Evolutionary conservation across 1,140 invertebrate genomes (phyloP).

Genomic region (Lucilia sericata): DNA sequence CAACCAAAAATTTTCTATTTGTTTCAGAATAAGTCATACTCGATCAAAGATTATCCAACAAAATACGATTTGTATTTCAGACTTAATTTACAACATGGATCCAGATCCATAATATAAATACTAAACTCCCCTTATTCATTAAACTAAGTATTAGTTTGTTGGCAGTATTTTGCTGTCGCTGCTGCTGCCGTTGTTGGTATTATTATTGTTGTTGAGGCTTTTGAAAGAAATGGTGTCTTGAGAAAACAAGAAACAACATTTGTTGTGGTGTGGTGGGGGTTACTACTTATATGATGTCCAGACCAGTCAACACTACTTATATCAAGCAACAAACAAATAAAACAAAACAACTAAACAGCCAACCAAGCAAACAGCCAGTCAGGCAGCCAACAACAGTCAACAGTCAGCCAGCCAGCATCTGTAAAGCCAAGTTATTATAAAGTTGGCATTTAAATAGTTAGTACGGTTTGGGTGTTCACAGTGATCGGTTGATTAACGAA

Average conservation of each 20-base stretch:
- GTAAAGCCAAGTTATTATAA: conserved; percentile 39
- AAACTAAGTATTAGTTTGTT: background rate
- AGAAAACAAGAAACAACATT: conserved; percentile 35
- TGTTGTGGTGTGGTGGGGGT: background rate
- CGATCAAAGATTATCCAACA: no score
- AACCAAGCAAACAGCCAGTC: conserved; percentile 12
- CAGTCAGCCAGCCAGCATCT: conserved; percentile 33
- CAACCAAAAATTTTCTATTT: no score
- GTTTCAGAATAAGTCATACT: no score
- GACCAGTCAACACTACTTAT: conserved; percentile 17
- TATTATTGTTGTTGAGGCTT: background rate
- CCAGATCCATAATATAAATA: background rate
- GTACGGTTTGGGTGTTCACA: conserved; percentile 65
- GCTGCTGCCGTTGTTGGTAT: background rate
- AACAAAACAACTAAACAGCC: background rate
- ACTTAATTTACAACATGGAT: no score
- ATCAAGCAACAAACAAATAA: background rate
- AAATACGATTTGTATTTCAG: no score
- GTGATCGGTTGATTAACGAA: conserved; percentile 58
- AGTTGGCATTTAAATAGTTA: conserved; percentile 50
- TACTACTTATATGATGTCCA: conserved; percentile 15
- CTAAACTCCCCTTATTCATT: background rate
- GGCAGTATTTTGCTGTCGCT: background rate
- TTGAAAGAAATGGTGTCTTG: conserved; percentile 27
- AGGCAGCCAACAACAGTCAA: background rate